A percentile compares a stretch with the other conserved stretches of the same genome.
phyloP scores from a whole-genome alignment of 2,888 invertebrate genomes.

The Drosophila suboccidentalis region DNA sequence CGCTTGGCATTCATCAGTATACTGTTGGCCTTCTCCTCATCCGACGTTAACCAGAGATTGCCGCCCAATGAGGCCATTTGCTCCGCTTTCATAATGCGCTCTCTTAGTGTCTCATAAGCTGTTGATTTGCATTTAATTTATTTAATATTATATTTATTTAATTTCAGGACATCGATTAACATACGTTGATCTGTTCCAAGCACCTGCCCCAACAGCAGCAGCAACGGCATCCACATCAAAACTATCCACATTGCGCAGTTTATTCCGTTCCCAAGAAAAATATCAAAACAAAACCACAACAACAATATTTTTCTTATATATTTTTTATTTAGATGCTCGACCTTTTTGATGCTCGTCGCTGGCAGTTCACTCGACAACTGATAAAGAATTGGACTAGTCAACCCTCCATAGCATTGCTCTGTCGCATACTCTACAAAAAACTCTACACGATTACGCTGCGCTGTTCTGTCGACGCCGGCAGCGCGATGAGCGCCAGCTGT shows the following conservation, averaged over 20 bases:
- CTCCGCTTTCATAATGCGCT: conserved; percentile 84
- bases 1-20: conserved; percentile 85
- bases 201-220: conserved; percentile 34
- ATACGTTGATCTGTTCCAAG: conserved; percentile 56
- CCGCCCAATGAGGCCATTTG: conserved; percentile 82
- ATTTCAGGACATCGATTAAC: conserved; percentile 14
- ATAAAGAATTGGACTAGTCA: conserved; percentile 53
- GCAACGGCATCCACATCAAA: conserved; percentile 31
- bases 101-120: conserved; percentile 84
- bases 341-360: conserved; percentile 44
- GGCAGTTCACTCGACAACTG: conserved; percentile 56
- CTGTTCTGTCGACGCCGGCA: conserved; percentile 4
- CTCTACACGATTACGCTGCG: conserved; percentile 39
- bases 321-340: conserved; percentile 19
- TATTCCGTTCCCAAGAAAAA: not conserved
- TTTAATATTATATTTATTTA: not conserved
- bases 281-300: not conserved
- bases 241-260: conserved; percentile 42
- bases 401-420: conserved; percentile 33
- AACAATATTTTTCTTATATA: not conserved
- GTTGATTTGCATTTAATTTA: conserved; percentile 1
- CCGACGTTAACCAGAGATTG: conserved; percentile 81
- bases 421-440: conserved; percentile 38
- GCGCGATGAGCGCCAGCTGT: conserved; percentile 43
- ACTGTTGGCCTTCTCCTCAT: conserved; percentile 84